Conservation (phyloP, 2,113 vertebrate species). For the Stigmatopora argus region DNA sequence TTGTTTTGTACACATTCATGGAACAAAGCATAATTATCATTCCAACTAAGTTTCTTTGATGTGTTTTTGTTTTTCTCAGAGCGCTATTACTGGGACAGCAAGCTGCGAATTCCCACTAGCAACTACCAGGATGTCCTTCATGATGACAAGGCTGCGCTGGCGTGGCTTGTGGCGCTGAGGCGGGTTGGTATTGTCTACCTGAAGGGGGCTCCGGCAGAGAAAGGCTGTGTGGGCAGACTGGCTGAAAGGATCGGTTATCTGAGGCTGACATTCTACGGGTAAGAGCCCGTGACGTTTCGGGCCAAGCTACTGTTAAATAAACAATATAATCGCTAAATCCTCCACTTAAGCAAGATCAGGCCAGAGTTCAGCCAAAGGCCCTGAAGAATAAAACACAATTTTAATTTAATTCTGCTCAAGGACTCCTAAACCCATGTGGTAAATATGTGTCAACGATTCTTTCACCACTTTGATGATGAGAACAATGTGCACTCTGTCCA, state of each 20-base stretch:
- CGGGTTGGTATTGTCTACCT: conserved; percentile 81
- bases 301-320: conserved; percentile 36
- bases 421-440: neutral
- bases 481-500: conserved; percentile 10
- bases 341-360: conserved; percentile 19
- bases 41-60: neutral
- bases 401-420: conserved; percentile 1
- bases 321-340: conserved; percentile 16
- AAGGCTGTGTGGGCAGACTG: conserved; percentile 79
- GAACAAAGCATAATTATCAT: neutral
- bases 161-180: conserved; percentile 80
- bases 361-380: conserved; percentile 12
- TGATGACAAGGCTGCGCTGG: conserved; percentile 74
- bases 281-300: conserved; percentile 43
- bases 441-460: conserved; percentile 13
- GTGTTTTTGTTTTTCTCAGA: conserved; percentile 64
- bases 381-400: conserved; percentile 14
- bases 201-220: conserved; percentile 75
- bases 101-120: conserved; percentile 76
- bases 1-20: neutral
- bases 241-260: conserved; percentile 85
- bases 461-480: conserved; percentile 11
- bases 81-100: conserved; percentile 77
- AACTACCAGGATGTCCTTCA: conserved; percentile 79
- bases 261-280: conserved; percentile 92